Conservation (phyloP, 2,113 vertebrate genomes). For the Heptranchias perlo region DNA sequence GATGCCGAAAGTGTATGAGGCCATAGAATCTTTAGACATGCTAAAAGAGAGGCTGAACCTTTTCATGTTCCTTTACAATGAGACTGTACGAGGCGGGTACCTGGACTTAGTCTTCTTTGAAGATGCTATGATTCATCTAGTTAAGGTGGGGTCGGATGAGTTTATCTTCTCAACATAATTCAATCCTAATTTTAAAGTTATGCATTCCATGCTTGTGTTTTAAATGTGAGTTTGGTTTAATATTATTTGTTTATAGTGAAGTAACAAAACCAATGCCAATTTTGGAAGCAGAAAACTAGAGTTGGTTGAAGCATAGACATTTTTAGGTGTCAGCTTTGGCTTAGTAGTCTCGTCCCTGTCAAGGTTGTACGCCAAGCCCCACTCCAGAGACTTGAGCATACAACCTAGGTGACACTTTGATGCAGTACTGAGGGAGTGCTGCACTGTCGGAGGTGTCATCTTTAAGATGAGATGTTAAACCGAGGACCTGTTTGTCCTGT, state of each 20-base stretch:
- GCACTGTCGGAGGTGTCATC: background rate
- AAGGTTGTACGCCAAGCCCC: no score
- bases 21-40: slow-evolving; percentile 67
- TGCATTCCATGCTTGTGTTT: background rate
- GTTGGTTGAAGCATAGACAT: background rate
- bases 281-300: background rate
- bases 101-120: slow-evolving; percentile 92
- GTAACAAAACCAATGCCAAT: background rate
- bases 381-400: background rate
- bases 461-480: background rate
- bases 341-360: no score
- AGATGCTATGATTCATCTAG: slow-evolving; percentile 85
- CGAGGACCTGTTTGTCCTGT: background rate
- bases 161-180: background rate
- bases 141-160: slow-evolving; percentile 70
- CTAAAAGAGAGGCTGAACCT: slow-evolving; percentile 70
- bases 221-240: background rate
- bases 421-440: no score
- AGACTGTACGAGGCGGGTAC: slow-evolving; percentile 71
- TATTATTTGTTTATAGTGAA: background rate
- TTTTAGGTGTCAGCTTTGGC: background rate
- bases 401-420: background rate
- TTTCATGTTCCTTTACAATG: slow-evolving; percentile 78
- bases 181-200: background rate
- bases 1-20: slow-evolving; percentile 83